A percentile compares a stretch with the other conserved stretches of the same genome.
Evolutionary conservation across 2,113 vertebrate genomes (phyloP).

Genomic region (Chaetodon auriga): DNA sequence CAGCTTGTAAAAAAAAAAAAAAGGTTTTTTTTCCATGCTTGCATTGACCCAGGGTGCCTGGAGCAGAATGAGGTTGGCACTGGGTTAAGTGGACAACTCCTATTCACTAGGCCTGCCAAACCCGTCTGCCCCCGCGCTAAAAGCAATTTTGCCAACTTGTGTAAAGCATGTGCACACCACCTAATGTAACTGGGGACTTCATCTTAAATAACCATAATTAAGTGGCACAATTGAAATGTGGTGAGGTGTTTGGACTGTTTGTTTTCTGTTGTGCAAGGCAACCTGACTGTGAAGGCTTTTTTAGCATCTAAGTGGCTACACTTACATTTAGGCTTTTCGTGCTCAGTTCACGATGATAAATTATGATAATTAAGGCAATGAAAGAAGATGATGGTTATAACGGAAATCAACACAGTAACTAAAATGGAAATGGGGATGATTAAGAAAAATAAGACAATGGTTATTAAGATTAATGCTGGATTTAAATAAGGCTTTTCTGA

Average conservation of each 20-base stretch:
- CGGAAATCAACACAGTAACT: slow-evolving; percentile 8
- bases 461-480: slow-evolving; percentile 21
- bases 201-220: slow-evolving; percentile 30
- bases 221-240: slow-evolving; percentile 23
- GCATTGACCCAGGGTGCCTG: slow-evolving; percentile 61
- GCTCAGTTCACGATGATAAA: slow-evolving; percentile 2
- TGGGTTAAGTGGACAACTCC: slow-evolving; percentile 63
- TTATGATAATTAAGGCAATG: slow-evolving; percentile 27
- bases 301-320: background rate
- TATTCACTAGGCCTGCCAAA: slow-evolving; percentile 45
- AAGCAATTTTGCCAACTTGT: slow-evolving; percentile 24
- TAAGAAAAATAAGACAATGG: slow-evolving; percentile 24
- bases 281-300: background rate
- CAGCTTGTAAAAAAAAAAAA: slow-evolving; percentile 68
- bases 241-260: background rate
- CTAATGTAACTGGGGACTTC: slow-evolving; percentile 26
- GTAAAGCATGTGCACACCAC: background rate
- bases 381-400: slow-evolving; percentile 18
- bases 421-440: slow-evolving; percentile 8
- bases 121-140: slow-evolving; percentile 24
- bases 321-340: background rate
- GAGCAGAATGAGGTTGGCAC: slow-evolving; percentile 58
- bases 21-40: slow-evolving; percentile 69
- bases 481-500: background rate
- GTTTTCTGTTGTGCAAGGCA: background rate